Evolutionary conservation across 1,140 invertebrate species (phyloP), one percentile per base, ranked within the genome.

Genomic region (Diorhabda carinulata): DNA sequence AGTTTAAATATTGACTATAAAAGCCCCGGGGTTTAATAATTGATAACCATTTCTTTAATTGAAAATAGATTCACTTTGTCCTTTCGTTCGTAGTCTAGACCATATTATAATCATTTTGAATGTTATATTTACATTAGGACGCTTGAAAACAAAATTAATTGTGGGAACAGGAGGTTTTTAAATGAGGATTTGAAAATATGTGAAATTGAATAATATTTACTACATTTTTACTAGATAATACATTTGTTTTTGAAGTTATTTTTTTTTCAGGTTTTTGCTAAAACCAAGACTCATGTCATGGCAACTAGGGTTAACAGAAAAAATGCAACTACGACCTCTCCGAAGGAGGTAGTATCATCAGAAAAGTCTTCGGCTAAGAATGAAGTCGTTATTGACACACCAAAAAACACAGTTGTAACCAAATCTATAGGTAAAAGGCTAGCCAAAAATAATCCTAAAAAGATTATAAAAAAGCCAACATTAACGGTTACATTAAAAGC

Each of bases 251-350:
- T 52, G 0, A 2, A 3, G n/a, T 52, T 52, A 4, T 64, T 25
- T 52, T 45, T 63, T 47, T 64, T 64, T 5, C 43, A 64, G 47
- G 43, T 56, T 7, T n/a, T 64, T 44, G 9, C 25, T 6, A 8
- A 60, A 25, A 43, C 65, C 57, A 66, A 69, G 25, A 73, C 77
- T 72, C 79, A 80, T 81, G 80, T 73, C 70, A 81, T 81, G 80
- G 80, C 80, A 74, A 77, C 74, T 76, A 77, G 77, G 68, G 76
- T 80, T 66, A 80, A 80, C 70, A 67, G 65, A 67, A 81, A 80
- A 68, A 69, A 77, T 73, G 68, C 77, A 63, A 56, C 57, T 8
- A 40, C 66, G n/a, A 52, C 57, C 4, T 59, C 67, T 3, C 64
- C 25, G 7, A 70, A 73, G 66, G 73, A 74, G 70, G 47, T 74